phyloP scores from a whole-genome alignment of 2,797 vertebrate genomes.

The Alauda arvensis region DNA sequence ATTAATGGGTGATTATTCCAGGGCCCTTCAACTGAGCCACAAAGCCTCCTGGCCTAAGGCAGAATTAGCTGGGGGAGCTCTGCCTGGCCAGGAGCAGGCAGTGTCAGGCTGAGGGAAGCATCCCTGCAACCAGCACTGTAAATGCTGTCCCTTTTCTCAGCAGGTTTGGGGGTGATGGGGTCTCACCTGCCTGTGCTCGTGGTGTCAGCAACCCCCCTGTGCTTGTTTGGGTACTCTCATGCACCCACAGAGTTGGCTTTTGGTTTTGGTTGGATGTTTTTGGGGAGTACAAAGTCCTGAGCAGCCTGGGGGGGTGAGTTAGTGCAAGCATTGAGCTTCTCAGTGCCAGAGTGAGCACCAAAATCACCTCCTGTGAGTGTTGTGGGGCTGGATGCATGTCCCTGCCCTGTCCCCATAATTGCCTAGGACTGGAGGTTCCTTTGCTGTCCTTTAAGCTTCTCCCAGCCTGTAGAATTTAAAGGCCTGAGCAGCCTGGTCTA shows the following conservation, averaged over 20 bases:
- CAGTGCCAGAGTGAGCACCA: neutral
- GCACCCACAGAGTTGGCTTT: neutral
- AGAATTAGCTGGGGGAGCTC: neutral
- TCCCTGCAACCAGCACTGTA: neutral
- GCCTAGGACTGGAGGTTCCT: neutral
- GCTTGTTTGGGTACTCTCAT: fast-evolving
- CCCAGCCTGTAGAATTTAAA: neutral
- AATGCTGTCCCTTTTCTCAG: neutral
- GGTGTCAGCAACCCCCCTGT: neutral
- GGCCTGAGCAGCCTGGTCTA: neutral
- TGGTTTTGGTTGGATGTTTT: neutral
- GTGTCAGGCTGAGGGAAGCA: neutral
- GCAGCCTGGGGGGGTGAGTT: neutral
- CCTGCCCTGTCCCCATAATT: fast-evolving
- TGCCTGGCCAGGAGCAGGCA: neutral
- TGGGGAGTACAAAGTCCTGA: neutral
- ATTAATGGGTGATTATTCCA: slow-evolving; percentile 26
- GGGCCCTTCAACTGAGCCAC: neutral
- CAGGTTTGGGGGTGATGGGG: fast-evolving
- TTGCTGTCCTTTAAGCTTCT: neutral
- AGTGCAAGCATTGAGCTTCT: neutral
- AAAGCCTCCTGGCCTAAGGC: neutral
- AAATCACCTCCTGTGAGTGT: neutral
- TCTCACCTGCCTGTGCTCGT: neutral
- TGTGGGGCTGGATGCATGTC: neutral